phyloP scores from a whole-genome alignment of 2,113 vertebrate genomes.

The Tylochromis polylepis region DNA sequence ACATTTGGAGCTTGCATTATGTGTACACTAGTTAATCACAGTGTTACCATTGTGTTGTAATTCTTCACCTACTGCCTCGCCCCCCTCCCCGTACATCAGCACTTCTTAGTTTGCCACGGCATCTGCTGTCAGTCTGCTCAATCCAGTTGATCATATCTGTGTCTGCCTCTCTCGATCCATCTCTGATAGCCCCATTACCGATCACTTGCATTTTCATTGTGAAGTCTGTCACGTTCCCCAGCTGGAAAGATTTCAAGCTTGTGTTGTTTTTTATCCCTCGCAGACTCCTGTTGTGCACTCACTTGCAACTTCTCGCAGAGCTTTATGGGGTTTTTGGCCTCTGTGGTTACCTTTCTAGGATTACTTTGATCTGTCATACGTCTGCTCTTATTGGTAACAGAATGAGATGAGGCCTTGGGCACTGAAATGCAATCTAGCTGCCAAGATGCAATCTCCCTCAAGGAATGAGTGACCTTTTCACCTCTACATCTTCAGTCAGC shows the following conservation, averaged over 20 bases:
- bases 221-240: constrained; percentile 19
- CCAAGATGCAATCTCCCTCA: constrained; percentile 24
- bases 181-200: not conserved
- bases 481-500: constrained; percentile 28
- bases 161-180: constrained; percentile 3
- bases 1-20: constrained; percentile 30
- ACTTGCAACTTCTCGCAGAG: not conserved
- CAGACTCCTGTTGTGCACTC: not conserved
- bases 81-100: not conserved
- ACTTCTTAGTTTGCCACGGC: not conserved
- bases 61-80: constrained; percentile 2
- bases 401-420: constrained; percentile 33
- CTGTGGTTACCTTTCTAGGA: not conserved
- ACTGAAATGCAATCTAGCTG: constrained; percentile 46
- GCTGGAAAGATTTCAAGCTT: not conserved
- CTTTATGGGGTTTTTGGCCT: not conserved
- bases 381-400: constrained; percentile 21
- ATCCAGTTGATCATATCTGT: constrained; percentile 43
- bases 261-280: not conserved
- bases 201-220: constrained; percentile 18
- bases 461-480: constrained; percentile 54
- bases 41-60: not conserved
- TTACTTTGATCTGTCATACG: constrained; percentile 18
- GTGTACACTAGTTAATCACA: constrained; percentile 22
- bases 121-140: constrained; percentile 32